Base-by-base conservation (phyloP, 1,140 invertebrate genomes). In the Nixonia krombeini region DNA sequence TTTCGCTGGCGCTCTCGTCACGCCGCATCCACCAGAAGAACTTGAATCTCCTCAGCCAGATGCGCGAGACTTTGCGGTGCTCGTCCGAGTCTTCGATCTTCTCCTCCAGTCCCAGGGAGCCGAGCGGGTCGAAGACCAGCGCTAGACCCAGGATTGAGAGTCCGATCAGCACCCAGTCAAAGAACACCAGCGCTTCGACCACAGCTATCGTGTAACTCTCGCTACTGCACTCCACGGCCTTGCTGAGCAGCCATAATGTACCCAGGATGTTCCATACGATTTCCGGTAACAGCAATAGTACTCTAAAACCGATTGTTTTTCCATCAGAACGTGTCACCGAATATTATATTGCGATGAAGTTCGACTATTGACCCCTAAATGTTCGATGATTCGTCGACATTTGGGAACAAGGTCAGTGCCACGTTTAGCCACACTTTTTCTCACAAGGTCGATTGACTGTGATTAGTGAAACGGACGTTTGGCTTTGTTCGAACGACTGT, bases 61-160 rank as follows among this genome's bases (percentile, higher is more conserved):
- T 85, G 0, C 88, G 87, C 0, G 90, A 87, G 0, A 86, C 73
- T 44, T 87, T 87, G 6, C 82, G 75, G 40, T 87, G 84, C 37
- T 86, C 85, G 1, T 78, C 46, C 0, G 77, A 80, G 17, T 80
- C 80, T 7, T 86, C 90, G 8, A 90, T 89, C 26, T 87, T 86
- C 55, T 90, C 87, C 25, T 88, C 86, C 1, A 88, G 71, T 21
- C 87, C 86, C 21, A 91, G 85, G 0, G 91, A 90, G 0, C 92
- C 93, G 15, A 94, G 79, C 0, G 93, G 93, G 78, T 95, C 93
- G 79, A 95, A 94, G 0, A 94, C 89, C 67, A 95, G 83, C 2
- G 90, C 89, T 10, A 95, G 85, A 0, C 91, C 91, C 45, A 94
- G 88, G 13, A 95, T 83, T 0, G 92, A 90, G 0, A 93, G 80